Percentiles rank a stretch among this genome's conserved stretches.
These are phyloP conservation scores for Cepaea hortensis DNA, from an alignment of 2,888 invertebrate species.

Conservation along the genomic window DNA sequence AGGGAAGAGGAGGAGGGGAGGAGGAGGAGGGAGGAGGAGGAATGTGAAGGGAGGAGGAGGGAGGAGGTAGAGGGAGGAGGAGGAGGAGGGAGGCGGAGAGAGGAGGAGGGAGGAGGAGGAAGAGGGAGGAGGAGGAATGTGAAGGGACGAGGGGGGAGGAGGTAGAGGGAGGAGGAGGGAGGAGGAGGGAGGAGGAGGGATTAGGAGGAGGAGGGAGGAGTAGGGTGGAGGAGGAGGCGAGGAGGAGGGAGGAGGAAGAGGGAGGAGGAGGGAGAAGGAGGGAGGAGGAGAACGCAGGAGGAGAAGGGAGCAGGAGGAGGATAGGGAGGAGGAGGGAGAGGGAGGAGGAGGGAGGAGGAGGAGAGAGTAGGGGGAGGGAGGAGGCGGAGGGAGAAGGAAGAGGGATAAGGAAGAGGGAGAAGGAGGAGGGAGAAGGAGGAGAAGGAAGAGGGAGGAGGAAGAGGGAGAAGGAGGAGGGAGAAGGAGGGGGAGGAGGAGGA, in stretches of 20 bases:
- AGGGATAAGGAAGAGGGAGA: too few relatives aligned
- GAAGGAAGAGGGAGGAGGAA: background rate
- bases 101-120: background rate
- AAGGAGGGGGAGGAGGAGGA: background rate
- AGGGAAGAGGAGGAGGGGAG: background rate
- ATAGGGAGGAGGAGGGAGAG: background rate
- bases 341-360: background rate
- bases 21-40: background rate
- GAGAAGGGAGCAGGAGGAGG: background rate
- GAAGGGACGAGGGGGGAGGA: slow-evolving; percentile 2
- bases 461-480: background rate
- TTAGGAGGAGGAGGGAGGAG: too few relatives aligned
- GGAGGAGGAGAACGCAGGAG: background rate
- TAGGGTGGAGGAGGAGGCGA: too few relatives aligned
- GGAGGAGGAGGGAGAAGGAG: background rate
- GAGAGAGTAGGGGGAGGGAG: too few relatives aligned
- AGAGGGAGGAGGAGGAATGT: too few relatives aligned
- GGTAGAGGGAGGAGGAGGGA: slow-evolving; percentile 11
- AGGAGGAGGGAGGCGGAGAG: too few relatives aligned
- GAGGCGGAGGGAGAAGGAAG: too few relatives aligned
- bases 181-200: background rate
- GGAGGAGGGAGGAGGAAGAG: background rate
- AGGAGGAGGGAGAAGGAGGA: background rate
- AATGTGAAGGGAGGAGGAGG: slow-evolving; percentile 1
- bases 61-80: background rate